Conservation (phyloP, 2,113 vertebrate genomes). For the Leucopternis melanops region DNA sequence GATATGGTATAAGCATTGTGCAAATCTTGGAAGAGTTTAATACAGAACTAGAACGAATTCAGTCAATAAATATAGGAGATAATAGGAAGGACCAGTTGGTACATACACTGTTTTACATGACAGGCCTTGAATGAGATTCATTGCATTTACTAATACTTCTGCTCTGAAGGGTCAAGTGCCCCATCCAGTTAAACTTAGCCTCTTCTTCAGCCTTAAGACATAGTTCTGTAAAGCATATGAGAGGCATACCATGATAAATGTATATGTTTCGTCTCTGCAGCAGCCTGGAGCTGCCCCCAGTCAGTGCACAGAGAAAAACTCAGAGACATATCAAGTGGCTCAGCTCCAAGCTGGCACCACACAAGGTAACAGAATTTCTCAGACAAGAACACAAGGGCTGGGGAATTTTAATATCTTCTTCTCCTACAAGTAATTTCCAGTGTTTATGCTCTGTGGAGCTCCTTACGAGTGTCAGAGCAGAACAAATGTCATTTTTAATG, state of each 20-base stretch:
- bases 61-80: neutral
- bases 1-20: neutral
- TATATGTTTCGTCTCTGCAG: neutral
- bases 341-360: conserved; percentile 41
- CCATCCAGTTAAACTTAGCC: neutral
- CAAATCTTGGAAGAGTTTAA: neutral
- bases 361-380: conserved; percentile 51
- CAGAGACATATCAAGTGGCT: neutral
- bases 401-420: conserved; percentile 75
- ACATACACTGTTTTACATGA: accelerated
- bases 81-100: neutral
- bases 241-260: neutral
- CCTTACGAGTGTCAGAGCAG: conserved; percentile 75
- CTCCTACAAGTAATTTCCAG: conserved; percentile 73
- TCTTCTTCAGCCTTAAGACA: neutral
- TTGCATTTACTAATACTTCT: neutral
- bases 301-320: neutral
- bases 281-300: conserved; percentile 7
- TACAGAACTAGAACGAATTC: neutral
- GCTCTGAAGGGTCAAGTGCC: neutral
- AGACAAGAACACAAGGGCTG: conserved; percentile 44
- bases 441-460: conserved; percentile 76
- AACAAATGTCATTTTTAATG: conserved; percentile 81
- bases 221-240: neutral
- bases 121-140: neutral